Conservation (phyloP, 2,888 invertebrate genomes). For the Agrypnus murinus region DNA sequence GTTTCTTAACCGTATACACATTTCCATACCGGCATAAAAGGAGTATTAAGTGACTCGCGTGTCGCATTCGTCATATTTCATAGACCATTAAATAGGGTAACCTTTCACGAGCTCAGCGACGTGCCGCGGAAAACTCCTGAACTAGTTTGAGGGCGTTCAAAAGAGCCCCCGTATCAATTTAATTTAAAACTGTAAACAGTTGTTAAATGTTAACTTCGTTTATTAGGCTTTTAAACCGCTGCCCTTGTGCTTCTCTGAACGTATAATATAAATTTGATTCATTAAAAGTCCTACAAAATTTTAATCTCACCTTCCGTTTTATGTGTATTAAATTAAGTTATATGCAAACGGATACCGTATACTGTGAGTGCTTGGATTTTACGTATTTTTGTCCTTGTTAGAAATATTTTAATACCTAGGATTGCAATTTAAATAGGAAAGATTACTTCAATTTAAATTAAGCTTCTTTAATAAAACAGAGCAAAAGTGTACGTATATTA, state of each 20-base stretch:
- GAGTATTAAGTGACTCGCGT: slow-evolving; percentile 41
- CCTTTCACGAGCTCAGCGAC: slow-evolving; percentile 46
- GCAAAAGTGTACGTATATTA: too few species aligned
- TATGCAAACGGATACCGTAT: not conserved
- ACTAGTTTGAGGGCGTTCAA: slow-evolving; percentile 23
- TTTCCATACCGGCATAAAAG: slow-evolving; percentile 32
- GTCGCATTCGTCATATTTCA: slow-evolving; percentile 49
- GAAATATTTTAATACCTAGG: not conserved
- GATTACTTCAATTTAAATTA: too few species aligned
- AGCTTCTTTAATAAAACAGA: too few species aligned
- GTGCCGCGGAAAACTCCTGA: slow-evolving; percentile 22
- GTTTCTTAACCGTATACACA: slow-evolving; percentile 26
- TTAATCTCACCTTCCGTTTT: slow-evolving; percentile 20
- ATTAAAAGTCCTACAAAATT: slow-evolving; percentile 21
- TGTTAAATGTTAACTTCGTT: slow-evolving; percentile 37
- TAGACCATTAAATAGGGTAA: slow-evolving; percentile 48
- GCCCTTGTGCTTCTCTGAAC: not conserved
- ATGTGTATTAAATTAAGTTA: slow-evolving; percentile 14
- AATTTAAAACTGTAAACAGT: slow-evolving; percentile 34
- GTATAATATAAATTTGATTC: not conserved
- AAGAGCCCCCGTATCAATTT: slow-evolving; percentile 22
- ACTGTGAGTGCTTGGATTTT: slow-evolving; percentile 2
- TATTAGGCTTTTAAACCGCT: slow-evolving; percentile 15
- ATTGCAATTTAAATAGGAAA: too few species aligned
- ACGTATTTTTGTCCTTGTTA: not conserved